Evolutionary conservation across 2,888 invertebrate genomes (phyloP).

Genomic region (Apodemia duryi): DNA sequence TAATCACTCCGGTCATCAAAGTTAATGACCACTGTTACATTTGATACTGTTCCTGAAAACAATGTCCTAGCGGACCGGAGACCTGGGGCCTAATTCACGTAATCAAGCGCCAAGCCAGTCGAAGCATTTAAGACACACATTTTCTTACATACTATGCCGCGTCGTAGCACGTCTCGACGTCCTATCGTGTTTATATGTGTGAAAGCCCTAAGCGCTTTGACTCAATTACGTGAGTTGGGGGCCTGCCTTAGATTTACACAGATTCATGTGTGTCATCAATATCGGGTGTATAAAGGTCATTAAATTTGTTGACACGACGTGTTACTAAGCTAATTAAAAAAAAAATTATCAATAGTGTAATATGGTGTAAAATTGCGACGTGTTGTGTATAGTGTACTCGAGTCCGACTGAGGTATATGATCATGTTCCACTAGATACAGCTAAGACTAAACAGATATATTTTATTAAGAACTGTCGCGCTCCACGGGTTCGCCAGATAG

Average conservation of each 20-base stretch:
- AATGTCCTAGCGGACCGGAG: neutral
- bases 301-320: neutral
- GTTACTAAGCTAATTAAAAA: neutral
- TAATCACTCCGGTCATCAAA: neutral
- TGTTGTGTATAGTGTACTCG: neutral
- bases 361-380: neutral
- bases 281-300: neutral
- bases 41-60: no score
- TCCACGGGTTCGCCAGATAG: neutral
- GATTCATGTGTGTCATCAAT: neutral
- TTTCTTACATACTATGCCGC: no score
- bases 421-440: conserved; percentile 6
- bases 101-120: no score
- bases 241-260: neutral
- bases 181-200: no score
- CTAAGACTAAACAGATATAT: neutral
- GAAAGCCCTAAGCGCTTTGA: no score
- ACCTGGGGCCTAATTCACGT: no score
- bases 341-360: neutral
- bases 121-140: no score
- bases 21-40: neutral
- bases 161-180: no score
- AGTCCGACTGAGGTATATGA: neutral
- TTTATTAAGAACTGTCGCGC: neutral
- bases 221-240: no score